Evolutionary conservation across 2,113 vertebrate genomes (phyloP).

Genomic region (Pithys albifrons): DNA sequence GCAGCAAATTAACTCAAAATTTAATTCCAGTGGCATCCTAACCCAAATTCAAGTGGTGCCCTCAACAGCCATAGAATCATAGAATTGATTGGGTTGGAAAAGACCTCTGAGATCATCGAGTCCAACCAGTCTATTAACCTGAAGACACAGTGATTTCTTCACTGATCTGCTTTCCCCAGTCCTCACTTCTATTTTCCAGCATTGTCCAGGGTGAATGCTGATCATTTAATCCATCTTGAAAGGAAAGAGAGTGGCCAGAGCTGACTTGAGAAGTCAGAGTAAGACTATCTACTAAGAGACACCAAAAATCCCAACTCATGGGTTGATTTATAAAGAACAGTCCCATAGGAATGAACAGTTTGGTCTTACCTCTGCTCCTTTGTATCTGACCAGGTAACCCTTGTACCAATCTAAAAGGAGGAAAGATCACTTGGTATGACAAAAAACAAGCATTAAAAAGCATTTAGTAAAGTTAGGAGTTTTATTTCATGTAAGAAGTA

Average conservation of each 20-base stretch:
- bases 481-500: not conserved
- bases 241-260: not conserved
- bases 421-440: not conserved
- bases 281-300: not conserved
- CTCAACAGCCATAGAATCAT: too few relatives aligned
- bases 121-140: not conserved
- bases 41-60: not conserved
- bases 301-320: accelerated
- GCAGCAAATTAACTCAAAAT: not conserved
- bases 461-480: accelerated
- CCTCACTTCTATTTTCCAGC: not conserved
- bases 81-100: too few relatives aligned
- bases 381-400: slow-evolving; percentile 86
- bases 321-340: not conserved
- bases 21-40: not conserved
- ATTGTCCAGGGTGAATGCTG: not conserved
- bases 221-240: not conserved
- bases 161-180: not conserved
- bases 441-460: not conserved
- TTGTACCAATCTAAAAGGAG: slow-evolving; percentile 88
- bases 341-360: not conserved
- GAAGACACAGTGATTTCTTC: not conserved
- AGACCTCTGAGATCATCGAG: too few relatives aligned
- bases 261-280: not conserved
- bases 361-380: slow-evolving; percentile 82